Evolutionary conservation across 2,113 vertebrate species (phyloP).

Genomic region (Xenotilapia flavipinnis): DNA sequence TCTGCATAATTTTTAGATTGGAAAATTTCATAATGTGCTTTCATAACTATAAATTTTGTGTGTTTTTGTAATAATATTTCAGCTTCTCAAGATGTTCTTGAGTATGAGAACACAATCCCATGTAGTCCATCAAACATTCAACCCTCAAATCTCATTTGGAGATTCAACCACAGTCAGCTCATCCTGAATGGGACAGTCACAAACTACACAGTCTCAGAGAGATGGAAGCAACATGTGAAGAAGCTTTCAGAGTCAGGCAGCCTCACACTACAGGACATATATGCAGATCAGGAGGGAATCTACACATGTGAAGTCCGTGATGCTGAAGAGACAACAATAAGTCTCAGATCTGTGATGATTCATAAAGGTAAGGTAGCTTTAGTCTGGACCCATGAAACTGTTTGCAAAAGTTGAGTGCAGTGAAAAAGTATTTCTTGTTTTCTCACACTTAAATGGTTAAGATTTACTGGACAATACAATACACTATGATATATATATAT

Average conservation of each 20-base stretch:
- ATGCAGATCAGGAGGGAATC: neutral
- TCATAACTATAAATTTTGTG: rapidly evolving
- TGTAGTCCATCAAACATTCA: rapidly evolving
- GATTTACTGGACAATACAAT: neutral
- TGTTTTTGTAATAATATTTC: neutral
- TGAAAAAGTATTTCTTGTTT: neutral
- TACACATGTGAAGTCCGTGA: rapidly evolving
- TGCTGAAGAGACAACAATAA: neutral
- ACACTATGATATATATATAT: neutral
- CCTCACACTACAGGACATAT: neutral
- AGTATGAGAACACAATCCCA: neutral
- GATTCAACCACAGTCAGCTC: neutral
- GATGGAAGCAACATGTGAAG: neutral
- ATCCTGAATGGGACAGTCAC: rapidly evolving
- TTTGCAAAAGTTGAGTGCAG: neutral
- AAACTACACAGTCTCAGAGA: rapidly evolving
- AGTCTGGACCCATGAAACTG: neutral
- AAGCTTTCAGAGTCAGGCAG: neutral
- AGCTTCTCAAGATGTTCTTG: neutral
- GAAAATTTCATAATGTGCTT: neutral
- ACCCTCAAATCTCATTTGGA: neutral
- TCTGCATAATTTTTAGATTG: neutral
- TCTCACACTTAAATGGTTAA: neutral
- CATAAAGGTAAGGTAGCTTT: neutral
- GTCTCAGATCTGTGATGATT: neutral